These are phyloP conservation scores for Zele albiditarsus DNA, from an alignment of 2,888 invertebrate genomes.

Conservation along the genomic window DNA sequence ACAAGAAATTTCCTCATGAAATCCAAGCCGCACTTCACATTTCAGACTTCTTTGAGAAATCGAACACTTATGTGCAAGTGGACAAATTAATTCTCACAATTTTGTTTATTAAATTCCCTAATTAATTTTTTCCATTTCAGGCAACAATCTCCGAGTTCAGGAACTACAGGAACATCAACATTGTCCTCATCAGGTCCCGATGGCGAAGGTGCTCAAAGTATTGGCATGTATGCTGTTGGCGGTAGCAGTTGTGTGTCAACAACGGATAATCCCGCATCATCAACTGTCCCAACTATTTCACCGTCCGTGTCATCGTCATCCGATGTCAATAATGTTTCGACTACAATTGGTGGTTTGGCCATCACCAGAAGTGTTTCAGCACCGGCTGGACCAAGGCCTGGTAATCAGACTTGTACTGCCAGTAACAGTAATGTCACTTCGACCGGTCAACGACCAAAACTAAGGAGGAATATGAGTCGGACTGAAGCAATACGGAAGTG, in stretches of 20 bases:
- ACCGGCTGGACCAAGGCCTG: conserved; percentile 65
- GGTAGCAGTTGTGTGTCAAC: conserved; percentile 50
- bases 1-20: neutral
- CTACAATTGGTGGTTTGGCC: conserved; percentile 60
- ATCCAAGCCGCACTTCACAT: neutral
- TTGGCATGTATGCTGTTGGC: conserved; percentile 65
- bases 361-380: conserved; percentile 66
- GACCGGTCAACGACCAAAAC: conserved; percentile 73
- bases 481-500: conserved; percentile 72
- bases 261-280: conserved; percentile 54
- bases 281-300: conserved; percentile 52
- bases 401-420: conserved; percentile 61
- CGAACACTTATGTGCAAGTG: neutral
- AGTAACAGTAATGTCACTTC: conserved; percentile 68
- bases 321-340: conserved; percentile 44
- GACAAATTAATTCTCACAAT: neutral
- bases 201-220: conserved; percentile 61
- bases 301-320: conserved; percentile 52
- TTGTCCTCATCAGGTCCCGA: conserved; percentile 65
- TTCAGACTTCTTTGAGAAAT: neutral
- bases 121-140: conserved; percentile 54
- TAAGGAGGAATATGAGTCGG: conserved; percentile 73
- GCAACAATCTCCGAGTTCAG: conserved; percentile 72
- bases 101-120: neutral
- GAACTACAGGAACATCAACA: conserved; percentile 69